phyloP scores from a whole-genome alignment of 2,113 vertebrate genomes.

The Aegypius monachus region DNA sequence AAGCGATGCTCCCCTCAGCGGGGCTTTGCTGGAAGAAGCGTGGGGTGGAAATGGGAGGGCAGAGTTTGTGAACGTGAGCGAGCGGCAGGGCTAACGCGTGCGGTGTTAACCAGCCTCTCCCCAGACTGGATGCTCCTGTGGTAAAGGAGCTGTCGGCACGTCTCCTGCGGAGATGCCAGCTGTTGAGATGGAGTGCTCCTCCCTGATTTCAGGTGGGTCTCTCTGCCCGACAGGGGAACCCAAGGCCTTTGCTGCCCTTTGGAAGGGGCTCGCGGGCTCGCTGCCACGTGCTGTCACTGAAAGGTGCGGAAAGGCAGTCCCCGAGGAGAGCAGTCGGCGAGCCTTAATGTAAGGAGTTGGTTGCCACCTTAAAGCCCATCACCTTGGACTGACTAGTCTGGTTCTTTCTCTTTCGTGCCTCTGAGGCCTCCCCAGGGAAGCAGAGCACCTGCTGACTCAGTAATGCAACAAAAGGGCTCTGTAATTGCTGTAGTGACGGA shows the following conservation, averaged over 20 bases:
- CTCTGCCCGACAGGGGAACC: neutral
- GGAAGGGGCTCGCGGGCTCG: neutral
- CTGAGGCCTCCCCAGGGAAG: neutral
- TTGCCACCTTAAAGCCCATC: neutral
- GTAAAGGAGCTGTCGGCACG: neutral
- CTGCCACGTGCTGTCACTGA: accelerated
- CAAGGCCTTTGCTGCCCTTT: neutral
- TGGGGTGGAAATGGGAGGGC: neutral
- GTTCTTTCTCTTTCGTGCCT: slow-evolving; percentile 16
- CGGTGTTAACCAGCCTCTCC: neutral
- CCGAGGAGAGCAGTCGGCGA: accelerated
- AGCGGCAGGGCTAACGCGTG: neutral
- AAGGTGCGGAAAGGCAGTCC: neutral
- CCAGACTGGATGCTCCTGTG: neutral
- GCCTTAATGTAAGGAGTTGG: neutral
- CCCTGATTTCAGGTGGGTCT: neutral
- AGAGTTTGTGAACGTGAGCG: accelerated
- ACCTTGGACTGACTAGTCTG: neutral
- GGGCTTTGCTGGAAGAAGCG: neutral
- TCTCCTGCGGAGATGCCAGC: neutral
- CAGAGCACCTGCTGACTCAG: slow-evolving; percentile 31
- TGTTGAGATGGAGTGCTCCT: neutral
- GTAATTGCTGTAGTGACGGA: neutral
- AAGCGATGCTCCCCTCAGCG: neutral
- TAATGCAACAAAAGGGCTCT: neutral